phyloP scores from a whole-genome alignment of 2,113 vertebrate species.

The Delphinapterus leucas region DNA sequence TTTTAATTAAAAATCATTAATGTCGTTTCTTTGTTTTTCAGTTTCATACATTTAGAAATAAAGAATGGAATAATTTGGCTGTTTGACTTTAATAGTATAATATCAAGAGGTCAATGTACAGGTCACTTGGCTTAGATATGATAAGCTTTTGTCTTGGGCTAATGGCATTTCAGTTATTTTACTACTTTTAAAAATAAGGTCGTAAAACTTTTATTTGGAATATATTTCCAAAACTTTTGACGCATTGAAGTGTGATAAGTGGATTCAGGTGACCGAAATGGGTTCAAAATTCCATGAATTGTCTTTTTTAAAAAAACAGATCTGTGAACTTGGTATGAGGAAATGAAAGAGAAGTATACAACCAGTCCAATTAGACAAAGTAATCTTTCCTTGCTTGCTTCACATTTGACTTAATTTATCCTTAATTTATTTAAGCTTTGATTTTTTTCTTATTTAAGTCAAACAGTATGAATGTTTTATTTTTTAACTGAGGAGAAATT shows the following conservation, averaged over 20 bases:
- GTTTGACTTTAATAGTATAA: background rate
- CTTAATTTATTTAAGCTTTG: slow-evolving; percentile 46
- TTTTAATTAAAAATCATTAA: background rate
- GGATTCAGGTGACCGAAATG: background rate
- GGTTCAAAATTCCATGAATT: background rate
- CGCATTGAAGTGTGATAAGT: background rate
- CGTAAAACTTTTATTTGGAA: background rate
- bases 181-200: slow-evolving; percentile 5
- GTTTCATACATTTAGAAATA: slow-evolving; percentile 11
- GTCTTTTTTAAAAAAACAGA: background rate
- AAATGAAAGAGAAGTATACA: background rate
- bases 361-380: background rate
- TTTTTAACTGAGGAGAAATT: slow-evolving; percentile 59
- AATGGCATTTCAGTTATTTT: slow-evolving; percentile 1
- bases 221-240: background rate
- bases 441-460: slow-evolving; percentile 21
- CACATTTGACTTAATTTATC: slow-evolving; percentile 39
- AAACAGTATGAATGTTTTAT: slow-evolving; percentile 39
- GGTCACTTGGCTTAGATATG: background rate
- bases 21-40: background rate
- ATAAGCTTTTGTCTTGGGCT: background rate
- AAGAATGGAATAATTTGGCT: background rate
- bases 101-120: background rate
- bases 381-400: background rate
- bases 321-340: background rate